Conservation (phyloP, 2,797 vertebrate genomes). For the Zenarchopterus dispar region DNA sequence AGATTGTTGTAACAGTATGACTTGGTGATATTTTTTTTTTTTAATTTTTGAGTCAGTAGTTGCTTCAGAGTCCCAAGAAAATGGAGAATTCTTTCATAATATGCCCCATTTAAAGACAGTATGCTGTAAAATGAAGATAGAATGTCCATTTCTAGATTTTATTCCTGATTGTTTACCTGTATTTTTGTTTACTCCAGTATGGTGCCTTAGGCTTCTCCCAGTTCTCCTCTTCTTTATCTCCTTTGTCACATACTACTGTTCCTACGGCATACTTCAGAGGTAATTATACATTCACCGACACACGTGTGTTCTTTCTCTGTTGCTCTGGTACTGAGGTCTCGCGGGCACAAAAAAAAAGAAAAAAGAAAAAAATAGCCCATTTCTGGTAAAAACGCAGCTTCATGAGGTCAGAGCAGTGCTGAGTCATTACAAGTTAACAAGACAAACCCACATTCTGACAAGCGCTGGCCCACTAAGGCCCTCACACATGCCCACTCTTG, state of each 20-base stretch:
- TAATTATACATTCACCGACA: constrained; percentile 52
- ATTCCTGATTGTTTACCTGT: constrained; percentile 9
- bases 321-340: too few species aligned
- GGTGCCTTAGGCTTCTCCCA: constrained; percentile 75
- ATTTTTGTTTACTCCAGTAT: constrained; percentile 63
- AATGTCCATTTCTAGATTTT: background rate
- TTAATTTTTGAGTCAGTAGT: too few species aligned
- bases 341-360: too few species aligned
- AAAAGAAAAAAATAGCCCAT: constrained; percentile 26
- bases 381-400: constrained; percentile 39
- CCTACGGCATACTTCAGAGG: constrained; percentile 72
- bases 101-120: background rate
- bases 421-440: constrained; percentile 47
- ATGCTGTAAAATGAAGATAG: background rate
- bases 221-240: constrained; percentile 69
- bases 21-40: too few species aligned
- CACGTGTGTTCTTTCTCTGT: background rate
- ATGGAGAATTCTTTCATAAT: too few species aligned
- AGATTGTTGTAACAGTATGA: too few species aligned
- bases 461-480: constrained; percentile 32
- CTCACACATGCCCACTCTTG: constrained; percentile 35
- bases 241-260: constrained; percentile 79
- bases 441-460: constrained; percentile 21
- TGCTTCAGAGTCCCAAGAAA: too few species aligned
- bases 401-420: constrained; percentile 24